A percentile compares a stretch with the other conserved stretches of the same genome.
Evolutionary conservation across 1,140 invertebrate species (phyloP).

Genomic region (Aphelenchoides besseyi): DNA sequence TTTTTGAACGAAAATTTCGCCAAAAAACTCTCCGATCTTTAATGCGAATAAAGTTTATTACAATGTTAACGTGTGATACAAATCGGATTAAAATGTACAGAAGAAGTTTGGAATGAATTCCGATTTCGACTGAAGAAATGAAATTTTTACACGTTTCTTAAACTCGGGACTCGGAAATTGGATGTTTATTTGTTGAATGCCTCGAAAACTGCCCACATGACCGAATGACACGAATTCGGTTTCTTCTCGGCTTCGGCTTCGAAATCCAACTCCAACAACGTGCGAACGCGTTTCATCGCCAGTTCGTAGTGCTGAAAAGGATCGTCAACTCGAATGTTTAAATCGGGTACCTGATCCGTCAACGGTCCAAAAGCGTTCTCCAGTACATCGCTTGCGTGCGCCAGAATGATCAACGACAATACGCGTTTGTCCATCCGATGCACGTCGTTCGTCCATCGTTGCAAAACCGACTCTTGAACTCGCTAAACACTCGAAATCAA

Average conservation of each 20-base stretch:
- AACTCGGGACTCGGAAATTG: neutral
- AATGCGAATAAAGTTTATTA: too few relatives aligned
- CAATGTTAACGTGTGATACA: too few relatives aligned
- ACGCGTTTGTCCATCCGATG: constrained; percentile 92
- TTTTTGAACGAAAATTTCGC: constrained; percentile 13
- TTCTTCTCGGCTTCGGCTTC: constrained; percentile 68
- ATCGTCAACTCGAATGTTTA: neutral
- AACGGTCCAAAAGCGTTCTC: constrained; percentile 99
- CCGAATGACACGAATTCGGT: constrained; percentile 67
- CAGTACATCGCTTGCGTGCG: constrained; percentile 94
- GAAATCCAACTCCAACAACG: constrained; percentile 90
- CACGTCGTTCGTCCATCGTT: constrained; percentile 93
- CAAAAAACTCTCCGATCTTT: too few relatives aligned
- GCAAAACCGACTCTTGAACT: constrained; percentile 89
- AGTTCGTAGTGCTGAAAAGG: constrained; percentile 90
- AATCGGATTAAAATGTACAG: too few relatives aligned
- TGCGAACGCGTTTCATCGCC: constrained; percentile 89
- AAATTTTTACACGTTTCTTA: too few relatives aligned
- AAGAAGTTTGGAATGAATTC: too few relatives aligned
- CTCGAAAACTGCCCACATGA: constrained; percentile 97
- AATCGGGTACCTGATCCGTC: constrained; percentile 64
- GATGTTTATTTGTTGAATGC: constrained; percentile 87
- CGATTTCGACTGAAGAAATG: too few relatives aligned
- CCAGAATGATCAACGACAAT: constrained; percentile 85
- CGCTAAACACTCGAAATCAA: constrained; percentile 42